These are phyloP conservation scores for Cranoglanis bouderius DNA, from an alignment of 2,113 vertebrate species.

Conservation along the genomic window DNA sequence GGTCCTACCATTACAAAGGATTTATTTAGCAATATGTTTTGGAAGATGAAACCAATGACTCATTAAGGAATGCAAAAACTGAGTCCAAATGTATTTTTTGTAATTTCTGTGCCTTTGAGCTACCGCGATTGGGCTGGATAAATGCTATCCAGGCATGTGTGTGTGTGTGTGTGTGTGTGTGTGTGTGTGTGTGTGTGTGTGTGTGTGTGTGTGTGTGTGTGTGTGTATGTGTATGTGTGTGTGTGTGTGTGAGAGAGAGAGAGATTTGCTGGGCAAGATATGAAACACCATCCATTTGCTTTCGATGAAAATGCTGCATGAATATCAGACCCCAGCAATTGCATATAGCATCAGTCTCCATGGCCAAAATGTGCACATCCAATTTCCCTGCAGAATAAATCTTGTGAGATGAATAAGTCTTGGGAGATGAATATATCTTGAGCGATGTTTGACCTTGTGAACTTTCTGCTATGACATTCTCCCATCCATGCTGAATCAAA, in stretches of 20 bases:
- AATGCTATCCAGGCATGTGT: not conserved
- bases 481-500: conserved; percentile 57
- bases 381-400: conserved; percentile 24
- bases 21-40: conserved; percentile 59
- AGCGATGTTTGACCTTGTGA: conserved; percentile 44
- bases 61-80: conserved; percentile 36
- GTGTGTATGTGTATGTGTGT: not conserved
- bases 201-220: not conserved
- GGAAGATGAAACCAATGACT: conserved; percentile 45
- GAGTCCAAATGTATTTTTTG: conserved; percentile 38
- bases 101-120: conserved; percentile 6
- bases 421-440: conserved; percentile 23
- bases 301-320: conserved; percentile 31
- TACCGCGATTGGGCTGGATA: conserved; percentile 6
- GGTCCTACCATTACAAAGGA: conserved; percentile 50
- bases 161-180: not conserved
- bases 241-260: not conserved
- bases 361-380: conserved; percentile 22
- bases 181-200: not conserved
- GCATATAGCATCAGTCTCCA: conserved; percentile 31
- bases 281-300: conserved; percentile 26
- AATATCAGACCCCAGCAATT: conserved; percentile 22
- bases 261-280: conserved; percentile 19
- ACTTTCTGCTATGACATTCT: conserved; percentile 16
- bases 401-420: conserved; percentile 33